Evolutionary conservation across 2,888 invertebrate genomes (phyloP).

Genomic region (Gari tellinella): DNA sequence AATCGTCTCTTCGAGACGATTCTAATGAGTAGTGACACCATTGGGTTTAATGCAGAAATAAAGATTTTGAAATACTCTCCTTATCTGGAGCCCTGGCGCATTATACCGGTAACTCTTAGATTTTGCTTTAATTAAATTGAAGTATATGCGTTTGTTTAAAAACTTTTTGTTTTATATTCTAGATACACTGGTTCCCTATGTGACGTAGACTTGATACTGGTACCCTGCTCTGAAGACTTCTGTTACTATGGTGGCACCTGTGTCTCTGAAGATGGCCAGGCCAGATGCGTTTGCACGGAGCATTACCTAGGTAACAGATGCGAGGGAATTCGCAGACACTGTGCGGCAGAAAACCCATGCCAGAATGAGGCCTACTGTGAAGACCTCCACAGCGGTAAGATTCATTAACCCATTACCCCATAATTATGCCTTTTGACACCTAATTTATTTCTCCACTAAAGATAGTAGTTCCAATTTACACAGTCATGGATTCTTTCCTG

Average conservation of each 20-base stretch:
- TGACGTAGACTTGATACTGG: slow-evolving; percentile 24
- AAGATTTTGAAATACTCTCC: too few species aligned
- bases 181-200: slow-evolving; percentile 71
- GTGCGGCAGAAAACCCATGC: slow-evolving; percentile 73
- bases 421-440: too few species aligned
- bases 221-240: slow-evolving; percentile 57
- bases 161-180: background rate
- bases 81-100: too few species aligned
- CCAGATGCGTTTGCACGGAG: slow-evolving; percentile 61
- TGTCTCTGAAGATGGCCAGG: slow-evolving; percentile 53
- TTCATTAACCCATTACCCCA: too few species aligned
- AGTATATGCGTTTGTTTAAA: background rate
- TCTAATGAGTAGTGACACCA: too few species aligned
- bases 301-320: slow-evolving; percentile 69
- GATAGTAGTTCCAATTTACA: too few species aligned
- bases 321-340: slow-evolving; percentile 73
- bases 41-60: too few species aligned
- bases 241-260: slow-evolving; percentile 70
- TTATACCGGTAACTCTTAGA: too few species aligned
- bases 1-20: too few species aligned
- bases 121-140: background rate
- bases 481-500: too few species aligned
- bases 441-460: too few species aligned
- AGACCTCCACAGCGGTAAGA: slow-evolving; percentile 70
- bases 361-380: slow-evolving; percentile 76